Conservation (phyloP, 2,113 vertebrate species). For the Xyrauchen texanus region DNA sequence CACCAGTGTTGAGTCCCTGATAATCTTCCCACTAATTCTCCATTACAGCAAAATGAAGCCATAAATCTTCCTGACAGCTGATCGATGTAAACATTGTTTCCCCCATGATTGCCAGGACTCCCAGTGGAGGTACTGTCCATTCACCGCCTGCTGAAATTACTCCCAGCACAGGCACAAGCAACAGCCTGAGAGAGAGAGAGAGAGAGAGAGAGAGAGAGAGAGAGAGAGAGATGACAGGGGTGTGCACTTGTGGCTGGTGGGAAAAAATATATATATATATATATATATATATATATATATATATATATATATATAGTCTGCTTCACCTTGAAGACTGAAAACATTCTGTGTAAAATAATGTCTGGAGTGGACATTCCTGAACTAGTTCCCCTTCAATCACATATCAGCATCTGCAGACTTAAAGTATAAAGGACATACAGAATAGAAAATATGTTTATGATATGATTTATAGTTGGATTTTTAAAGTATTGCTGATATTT, state of each 20-base stretch:
- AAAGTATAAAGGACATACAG: no score
- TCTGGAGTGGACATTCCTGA: no score
- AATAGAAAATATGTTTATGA: no score
- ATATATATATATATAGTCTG: no score
- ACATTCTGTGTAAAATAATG: no score
- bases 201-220: slow-evolving; percentile 64
- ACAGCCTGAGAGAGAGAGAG: slow-evolving; percentile 58
- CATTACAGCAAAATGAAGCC: slow-evolving; percentile 99
- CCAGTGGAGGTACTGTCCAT: slow-evolving; percentile 98
- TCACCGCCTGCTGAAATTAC: slow-evolving; percentile 95
- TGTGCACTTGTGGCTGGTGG: slow-evolving; percentile 44
- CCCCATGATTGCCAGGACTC: slow-evolving; percentile 99
- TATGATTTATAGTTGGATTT: no score
- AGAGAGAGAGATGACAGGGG: slow-evolving; percentile 76
- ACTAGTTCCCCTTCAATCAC: no score
- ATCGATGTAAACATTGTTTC: slow-evolving; percentile 99
- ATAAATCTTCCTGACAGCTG: slow-evolving; percentile 99
- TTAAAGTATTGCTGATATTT: no score
- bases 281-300: no score
- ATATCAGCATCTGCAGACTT: no score
- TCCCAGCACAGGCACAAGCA: slow-evolving; percentile 82
- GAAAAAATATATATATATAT: not conserved
- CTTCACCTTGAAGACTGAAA: no score
- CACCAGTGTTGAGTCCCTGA: slow-evolving; percentile 99
- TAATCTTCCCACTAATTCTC: slow-evolving; percentile 99